Percentiles rank a stretch among this genome's conserved stretches.
These are phyloP conservation scores for Xyrichtys novacula DNA, from an alignment of 2,797 vertebrate species.

Conservation along the genomic window DNA sequence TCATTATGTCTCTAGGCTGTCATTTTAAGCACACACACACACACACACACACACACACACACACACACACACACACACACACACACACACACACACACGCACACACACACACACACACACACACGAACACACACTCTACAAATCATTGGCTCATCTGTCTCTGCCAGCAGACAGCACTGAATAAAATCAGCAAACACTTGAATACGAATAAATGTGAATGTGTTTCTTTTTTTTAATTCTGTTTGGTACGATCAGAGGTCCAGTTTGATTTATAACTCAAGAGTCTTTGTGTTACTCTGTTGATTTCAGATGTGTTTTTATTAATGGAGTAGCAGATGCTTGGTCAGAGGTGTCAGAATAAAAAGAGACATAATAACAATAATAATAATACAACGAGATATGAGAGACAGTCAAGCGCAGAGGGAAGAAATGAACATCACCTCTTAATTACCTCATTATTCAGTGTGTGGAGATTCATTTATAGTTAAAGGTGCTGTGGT, in stretches of 20 bases:
- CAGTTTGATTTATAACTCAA: slow-evolving; percentile 23
- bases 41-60: background rate
- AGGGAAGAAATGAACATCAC: background rate
- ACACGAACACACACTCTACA: slow-evolving; percentile 8
- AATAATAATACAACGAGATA: background rate
- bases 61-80: background rate
- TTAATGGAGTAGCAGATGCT: slow-evolving; percentile 1
- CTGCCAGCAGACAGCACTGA: slow-evolving; percentile 34
- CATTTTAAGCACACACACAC: background rate
- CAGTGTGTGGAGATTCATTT: background rate
- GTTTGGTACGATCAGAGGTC: slow-evolving; percentile 14
- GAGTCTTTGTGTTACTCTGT: slow-evolving; percentile 14
- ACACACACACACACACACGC: background rate
- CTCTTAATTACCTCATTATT: slow-evolving; percentile 9
- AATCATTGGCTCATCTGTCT: slow-evolving; percentile 45
- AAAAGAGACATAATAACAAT: background rate
- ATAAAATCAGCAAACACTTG: slow-evolving; percentile 24
- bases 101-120: slow-evolving; percentile 13
- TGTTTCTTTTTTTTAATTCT: too few species aligned
- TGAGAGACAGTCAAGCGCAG: background rate
- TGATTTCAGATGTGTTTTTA: slow-evolving; percentile 19
- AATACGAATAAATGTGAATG: slow-evolving; percentile 42
- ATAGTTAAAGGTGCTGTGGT: slow-evolving; percentile 11
- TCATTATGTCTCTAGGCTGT: too few species aligned
- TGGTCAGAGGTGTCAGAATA: background rate